phyloP scores from a whole-genome alignment of 2,113 vertebrate genomes.

The Hippocampus guttulatus region DNA sequence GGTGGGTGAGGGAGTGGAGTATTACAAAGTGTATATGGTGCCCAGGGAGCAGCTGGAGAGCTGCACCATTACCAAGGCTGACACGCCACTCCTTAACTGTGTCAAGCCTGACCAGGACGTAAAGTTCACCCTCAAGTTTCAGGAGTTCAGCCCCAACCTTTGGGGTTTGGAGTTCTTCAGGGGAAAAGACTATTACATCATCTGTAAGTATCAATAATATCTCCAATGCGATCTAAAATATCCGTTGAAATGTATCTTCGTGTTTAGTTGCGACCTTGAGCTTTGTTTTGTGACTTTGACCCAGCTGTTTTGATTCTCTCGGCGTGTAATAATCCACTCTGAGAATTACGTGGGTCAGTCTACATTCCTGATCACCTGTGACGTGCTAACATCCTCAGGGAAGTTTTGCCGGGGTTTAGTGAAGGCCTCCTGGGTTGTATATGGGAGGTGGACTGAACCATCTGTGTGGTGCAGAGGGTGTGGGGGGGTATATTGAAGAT shows the following conservation, averaged over 20 bases:
- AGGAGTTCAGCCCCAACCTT: slow-evolving; percentile 98
- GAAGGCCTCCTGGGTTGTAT: slow-evolving; percentile 53
- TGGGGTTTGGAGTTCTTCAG: slow-evolving; percentile 98
- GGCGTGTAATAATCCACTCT: neutral
- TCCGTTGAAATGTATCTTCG: neutral
- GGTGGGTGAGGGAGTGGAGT: slow-evolving; percentile 86
- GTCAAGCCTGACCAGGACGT: slow-evolving; percentile 97
- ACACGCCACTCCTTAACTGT: slow-evolving; percentile 96
- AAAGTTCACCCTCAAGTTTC: slow-evolving; percentile 99
- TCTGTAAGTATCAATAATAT: slow-evolving; percentile 84
- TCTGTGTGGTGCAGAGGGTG: slow-evolving; percentile 46
- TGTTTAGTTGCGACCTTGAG: neutral
- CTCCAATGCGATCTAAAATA: neutral
- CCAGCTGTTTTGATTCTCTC: neutral
- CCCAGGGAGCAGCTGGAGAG: slow-evolving; percentile 93
- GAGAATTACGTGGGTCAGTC: neutral
- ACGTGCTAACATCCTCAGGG: slow-evolving; percentile 34
- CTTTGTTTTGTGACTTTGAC: neutral
- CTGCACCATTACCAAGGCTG: slow-evolving; percentile 94
- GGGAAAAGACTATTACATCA: slow-evolving; percentile 97
- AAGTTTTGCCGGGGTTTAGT: slow-evolving; percentile 43
- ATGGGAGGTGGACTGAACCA: slow-evolving; percentile 64
- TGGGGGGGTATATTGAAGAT: slow-evolving; percentile 46
- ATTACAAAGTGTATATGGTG: slow-evolving; percentile 99
- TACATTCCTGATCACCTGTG: slow-evolving; percentile 8